These are phyloP conservation scores for Microcaecilia unicolor DNA, from an alignment of 2,797 vertebrate genomes.

Conservation along the genomic window DNA sequence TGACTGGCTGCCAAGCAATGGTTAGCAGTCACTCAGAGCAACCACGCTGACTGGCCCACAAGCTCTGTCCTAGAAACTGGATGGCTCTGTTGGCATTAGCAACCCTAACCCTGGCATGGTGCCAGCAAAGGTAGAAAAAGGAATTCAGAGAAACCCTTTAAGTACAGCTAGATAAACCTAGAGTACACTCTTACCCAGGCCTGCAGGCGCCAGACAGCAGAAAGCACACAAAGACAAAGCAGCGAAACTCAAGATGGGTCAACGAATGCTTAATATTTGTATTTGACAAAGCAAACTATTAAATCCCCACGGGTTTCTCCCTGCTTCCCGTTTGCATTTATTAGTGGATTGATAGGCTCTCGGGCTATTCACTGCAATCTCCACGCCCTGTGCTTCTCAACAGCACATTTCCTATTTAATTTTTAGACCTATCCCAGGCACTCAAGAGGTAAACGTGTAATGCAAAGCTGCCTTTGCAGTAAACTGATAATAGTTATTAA, in stretches of 20 bases:
- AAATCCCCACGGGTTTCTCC: constrained; percentile 33
- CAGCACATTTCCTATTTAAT: constrained; percentile 12
- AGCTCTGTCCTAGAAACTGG: neutral
- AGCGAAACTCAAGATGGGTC: constrained; percentile 21
- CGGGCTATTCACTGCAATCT: constrained; percentile 8
- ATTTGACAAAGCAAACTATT: constrained; percentile 47
- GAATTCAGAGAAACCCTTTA: constrained; percentile 1
- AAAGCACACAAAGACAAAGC: constrained; percentile 27
- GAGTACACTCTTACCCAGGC: constrained; percentile 1
- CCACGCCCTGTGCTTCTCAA: constrained; percentile 5
- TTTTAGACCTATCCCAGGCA: neutral
- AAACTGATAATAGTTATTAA: neutral
- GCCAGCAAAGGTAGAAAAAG: neutral
- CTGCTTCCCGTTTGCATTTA: constrained; percentile 27
- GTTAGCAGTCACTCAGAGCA: no score
- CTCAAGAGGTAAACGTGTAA: neutral
- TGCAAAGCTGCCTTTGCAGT: constrained; percentile 12
- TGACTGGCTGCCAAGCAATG: no score
- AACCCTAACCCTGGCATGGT: neutral
- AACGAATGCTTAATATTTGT: constrained; percentile 35
- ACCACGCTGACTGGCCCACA: no score
- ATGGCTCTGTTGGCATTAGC: neutral
- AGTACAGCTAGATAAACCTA: neutral
- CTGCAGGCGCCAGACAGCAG: constrained; percentile 11
- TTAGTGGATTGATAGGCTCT: constrained; percentile 9